Evolutionary conservation across 1,140 invertebrate genomes (phyloP).

Genomic region (Choristoneura fumiferana): DNA sequence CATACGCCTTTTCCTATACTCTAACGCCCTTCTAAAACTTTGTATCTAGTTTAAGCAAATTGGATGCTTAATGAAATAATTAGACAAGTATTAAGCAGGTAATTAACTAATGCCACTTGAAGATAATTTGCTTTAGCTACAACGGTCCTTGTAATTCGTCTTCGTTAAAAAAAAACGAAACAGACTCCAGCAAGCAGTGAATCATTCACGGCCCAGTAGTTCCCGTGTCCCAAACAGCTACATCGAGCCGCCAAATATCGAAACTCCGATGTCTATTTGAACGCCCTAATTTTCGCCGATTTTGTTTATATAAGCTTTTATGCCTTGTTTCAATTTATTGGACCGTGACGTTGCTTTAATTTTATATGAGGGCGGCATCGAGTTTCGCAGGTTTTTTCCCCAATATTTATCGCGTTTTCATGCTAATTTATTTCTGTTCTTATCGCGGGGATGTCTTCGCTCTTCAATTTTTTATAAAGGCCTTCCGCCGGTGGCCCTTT

Average conservation of each 20-base stretch:
- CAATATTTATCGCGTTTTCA: constrained; percentile 19
- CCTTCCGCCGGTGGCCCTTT: constrained; percentile 5
- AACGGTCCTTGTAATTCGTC: too few species aligned
- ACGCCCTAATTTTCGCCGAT: constrained; percentile 14
- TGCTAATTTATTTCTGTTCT: constrained; percentile 14
- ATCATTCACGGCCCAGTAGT: constrained; percentile 5
- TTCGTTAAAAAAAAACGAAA: not conserved
- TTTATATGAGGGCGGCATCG: constrained; percentile 15
- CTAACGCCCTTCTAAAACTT: too few species aligned
- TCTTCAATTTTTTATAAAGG: constrained; percentile 19
- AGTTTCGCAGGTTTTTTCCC: constrained; percentile 11
- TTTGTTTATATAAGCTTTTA: constrained; percentile 14
- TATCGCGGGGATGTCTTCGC: constrained; percentile 15
- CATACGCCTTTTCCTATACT: too few species aligned
- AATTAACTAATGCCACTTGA: too few species aligned
- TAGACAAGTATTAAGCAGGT: too few species aligned
- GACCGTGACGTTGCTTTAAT: constrained; percentile 11
- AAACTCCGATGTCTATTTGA: constrained; percentile 7
- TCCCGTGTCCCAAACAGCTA: not conserved
- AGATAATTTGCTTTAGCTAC: too few species aligned
- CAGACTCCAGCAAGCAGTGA: not conserved
- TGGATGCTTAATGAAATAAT: too few species aligned
- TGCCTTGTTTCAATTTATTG: constrained; percentile 18
- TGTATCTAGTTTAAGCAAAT: too few species aligned
- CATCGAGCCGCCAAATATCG: constrained; percentile 6